Evolutionary conservation across 2,888 invertebrate species (phyloP), one percentile per base, ranked within the genome.

Genomic region (Phaedon cochleariae): DNA sequence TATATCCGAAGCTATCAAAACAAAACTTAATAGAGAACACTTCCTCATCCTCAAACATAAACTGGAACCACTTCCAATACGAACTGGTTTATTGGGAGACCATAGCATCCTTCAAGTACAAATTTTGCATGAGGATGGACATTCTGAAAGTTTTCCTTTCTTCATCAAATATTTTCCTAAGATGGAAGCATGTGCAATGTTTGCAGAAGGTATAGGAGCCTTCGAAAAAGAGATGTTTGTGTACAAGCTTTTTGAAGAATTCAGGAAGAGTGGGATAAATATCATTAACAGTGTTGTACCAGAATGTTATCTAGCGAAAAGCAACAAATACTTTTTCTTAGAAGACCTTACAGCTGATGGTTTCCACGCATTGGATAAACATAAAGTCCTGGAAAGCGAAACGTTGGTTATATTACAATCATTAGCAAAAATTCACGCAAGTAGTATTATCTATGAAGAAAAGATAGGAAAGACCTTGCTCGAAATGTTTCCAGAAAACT

Each of bases 331-430:
- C 34, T 63, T 85, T 6, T 76, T 86, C 3, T 75, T 86, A 41
- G 85, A 86, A 62, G 81, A 86, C 62, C 74, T 86, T 5, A 55
- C 65, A 0, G 37, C 60, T 0, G 68, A 77, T 41, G 81, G 80
- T 7, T 86, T 75, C 65, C 58, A 67, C 64, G 60, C 62, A 9
- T 64, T 75, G 3, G 66, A 77, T 58, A 79, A 79, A 64, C 69
- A 73, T 51, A 61, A 69, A 2, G 62, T 67, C 29, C 74, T 82
- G 17, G 76, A 77, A 62, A 75, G 76, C 22, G 74, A 80, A 2
- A 73, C 74, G 6, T 54, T 75, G 55, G 59, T 79, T 3, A 76
- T 80, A 6, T 55, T 82, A 31, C 71, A 78, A 67, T 63, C 74
- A 15, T 65, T 84, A 52, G 82, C 83, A 0, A 78, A 79, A 65